Evolutionary conservation across 2,113 vertebrate species (phyloP).

Genomic region (Sorex fumeus): DNA sequence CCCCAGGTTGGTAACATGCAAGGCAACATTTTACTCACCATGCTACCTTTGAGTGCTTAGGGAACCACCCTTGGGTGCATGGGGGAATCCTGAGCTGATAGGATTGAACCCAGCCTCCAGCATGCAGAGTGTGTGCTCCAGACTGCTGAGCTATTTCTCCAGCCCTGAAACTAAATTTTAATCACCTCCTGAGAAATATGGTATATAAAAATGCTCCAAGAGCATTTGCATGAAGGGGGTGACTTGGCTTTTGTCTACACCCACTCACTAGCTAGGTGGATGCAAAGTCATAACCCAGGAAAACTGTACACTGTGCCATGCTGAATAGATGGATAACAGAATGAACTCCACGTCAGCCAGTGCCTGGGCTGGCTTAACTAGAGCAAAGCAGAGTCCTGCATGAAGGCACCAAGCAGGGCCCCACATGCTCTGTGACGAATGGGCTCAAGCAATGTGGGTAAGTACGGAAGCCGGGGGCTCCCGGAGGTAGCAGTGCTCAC

Average conservation of each 20-base stretch:
- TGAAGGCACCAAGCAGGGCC: neutral
- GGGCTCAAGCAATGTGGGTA: neutral
- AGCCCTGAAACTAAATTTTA: neutral
- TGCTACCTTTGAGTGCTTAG: no score
- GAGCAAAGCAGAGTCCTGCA: neutral
- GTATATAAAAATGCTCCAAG: neutral
- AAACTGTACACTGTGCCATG: neutral
- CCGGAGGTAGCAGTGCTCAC: neutral
- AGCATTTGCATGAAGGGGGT: neutral
- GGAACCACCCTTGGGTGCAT: no score
- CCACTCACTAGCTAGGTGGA: neutral
- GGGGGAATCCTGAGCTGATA: no score
- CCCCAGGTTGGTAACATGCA: no score
- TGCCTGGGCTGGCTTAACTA: neutral
- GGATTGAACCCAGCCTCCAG: no score
- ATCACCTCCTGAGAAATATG: neutral
- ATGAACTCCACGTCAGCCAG: neutral
- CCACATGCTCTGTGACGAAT: no score
- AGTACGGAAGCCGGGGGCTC: neutral
- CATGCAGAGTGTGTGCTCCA: no score
- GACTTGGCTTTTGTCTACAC: neutral
- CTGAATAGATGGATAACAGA: neutral
- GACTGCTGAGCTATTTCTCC: no score
- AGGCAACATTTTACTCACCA: no score
- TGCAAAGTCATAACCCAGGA: neutral